Conservation (phyloP, 2,888 invertebrate genomes). For the Acanthosepion pharaonis region DNA sequence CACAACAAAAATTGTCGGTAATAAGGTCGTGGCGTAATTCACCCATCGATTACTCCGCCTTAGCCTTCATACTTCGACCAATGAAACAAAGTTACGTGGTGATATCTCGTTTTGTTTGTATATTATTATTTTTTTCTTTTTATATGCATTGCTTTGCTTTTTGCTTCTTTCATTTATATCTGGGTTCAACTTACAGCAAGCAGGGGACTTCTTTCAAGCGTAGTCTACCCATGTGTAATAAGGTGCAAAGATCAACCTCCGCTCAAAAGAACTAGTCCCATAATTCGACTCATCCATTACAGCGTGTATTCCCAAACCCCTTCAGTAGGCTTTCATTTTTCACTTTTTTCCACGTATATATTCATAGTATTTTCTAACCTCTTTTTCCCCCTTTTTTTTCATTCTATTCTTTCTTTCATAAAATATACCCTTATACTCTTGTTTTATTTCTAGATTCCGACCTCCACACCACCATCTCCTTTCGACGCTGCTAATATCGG, state of each 20-base stretch:
- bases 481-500: no score
- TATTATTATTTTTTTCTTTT: neutral
- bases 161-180: neutral
- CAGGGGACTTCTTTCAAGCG: neutral
- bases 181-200: neutral
- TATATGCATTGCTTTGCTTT: neutral
- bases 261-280: constrained; percentile 4
- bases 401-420: neutral
- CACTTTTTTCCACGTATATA: neutral
- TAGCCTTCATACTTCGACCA: neutral
- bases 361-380: neutral
- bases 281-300: neutral
- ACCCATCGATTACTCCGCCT: neutral
- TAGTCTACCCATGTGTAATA: neutral
- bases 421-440: neutral
- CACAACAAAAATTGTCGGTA: neutral
- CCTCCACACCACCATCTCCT: neutral
- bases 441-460: neutral
- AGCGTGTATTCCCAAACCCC: neutral
- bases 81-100: neutral
- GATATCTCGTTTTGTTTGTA: neutral
- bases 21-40: neutral
- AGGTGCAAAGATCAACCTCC: neutral
- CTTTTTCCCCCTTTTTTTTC: neutral
- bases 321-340: neutral